phyloP scores from a whole-genome alignment of 2,888 invertebrate species.

The Chrysina gloriosa region DNA sequence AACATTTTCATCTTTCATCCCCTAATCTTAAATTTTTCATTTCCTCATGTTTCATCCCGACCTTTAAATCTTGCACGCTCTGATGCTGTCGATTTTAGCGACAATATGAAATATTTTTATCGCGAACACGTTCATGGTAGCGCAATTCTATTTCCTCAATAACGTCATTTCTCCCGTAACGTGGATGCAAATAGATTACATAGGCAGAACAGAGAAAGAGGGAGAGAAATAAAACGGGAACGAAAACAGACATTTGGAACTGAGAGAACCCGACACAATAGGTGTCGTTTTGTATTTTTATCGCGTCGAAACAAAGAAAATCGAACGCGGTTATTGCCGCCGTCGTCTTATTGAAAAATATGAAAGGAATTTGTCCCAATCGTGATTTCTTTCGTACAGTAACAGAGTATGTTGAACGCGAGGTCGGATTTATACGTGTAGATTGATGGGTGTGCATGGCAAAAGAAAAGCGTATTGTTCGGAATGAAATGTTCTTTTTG shows the following conservation, averaged over 20 bases:
- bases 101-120: slow-evolving; percentile 32
- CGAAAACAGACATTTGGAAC: slow-evolving; percentile 15
- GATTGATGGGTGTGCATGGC: too few relatives aligned
- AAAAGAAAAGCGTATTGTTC: too few relatives aligned
- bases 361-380: slow-evolving; percentile 14
- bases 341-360: slow-evolving; percentile 30
- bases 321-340: slow-evolving; percentile 18
- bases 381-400: slow-evolving; percentile 8
- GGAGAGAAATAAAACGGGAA: slow-evolving; percentile 2
- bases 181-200: slow-evolving; percentile 19
- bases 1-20: slow-evolving; percentile 5
- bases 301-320: slow-evolving; percentile 28
- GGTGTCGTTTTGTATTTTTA: slow-evolving; percentile 26
- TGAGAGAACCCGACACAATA: slow-evolving; percentile 5
- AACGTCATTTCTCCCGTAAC: neutral
- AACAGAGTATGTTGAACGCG: neutral
- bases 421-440: too few relatives aligned
- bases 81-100: neutral
- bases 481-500: too few relatives aligned
- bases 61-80: neutral
- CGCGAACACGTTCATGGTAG: slow-evolving; percentile 21
- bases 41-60: neutral
- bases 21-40: slow-evolving; percentile 25
- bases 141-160: neutral
- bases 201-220: neutral